These are phyloP conservation scores for Mylabris phalerata DNA, from an alignment of 1,140 invertebrate genomes.

Conservation along the genomic window DNA sequence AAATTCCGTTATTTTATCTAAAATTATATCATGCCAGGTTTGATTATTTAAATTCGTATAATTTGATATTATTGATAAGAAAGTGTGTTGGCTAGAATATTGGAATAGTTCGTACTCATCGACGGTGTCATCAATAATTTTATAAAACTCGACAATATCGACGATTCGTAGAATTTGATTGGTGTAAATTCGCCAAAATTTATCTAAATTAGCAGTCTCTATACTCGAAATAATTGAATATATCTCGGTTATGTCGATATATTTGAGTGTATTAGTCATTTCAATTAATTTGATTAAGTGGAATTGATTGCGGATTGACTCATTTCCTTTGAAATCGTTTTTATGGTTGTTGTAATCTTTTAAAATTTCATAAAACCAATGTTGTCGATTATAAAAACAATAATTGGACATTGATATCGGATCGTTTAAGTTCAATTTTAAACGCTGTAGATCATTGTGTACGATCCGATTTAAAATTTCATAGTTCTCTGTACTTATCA, in stretches of 20 bases:
- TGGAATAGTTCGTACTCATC: slow-evolving; percentile 19
- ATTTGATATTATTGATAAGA: slow-evolving; percentile 21
- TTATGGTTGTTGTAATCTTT: slow-evolving; percentile 12
- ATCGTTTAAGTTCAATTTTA: slow-evolving; percentile 24
- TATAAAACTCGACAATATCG: slow-evolving; percentile 23
- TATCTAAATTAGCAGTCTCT: slow-evolving; percentile 9
- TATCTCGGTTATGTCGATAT: slow-evolving; percentile 17
- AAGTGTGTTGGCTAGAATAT: slow-evolving; percentile 13
- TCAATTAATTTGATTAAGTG: slow-evolving; percentile 29
- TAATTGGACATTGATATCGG: slow-evolving; percentile 30
- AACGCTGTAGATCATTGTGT: slow-evolving; percentile 23
- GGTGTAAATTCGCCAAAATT: slow-evolving; percentile 26
- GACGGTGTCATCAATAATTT: slow-evolving; percentile 3
- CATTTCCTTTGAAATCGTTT: slow-evolving; percentile 8
- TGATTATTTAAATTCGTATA: slow-evolving; percentile 18
- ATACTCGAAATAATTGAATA: slow-evolving; percentile 13
- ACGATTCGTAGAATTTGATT: slow-evolving; percentile 24
- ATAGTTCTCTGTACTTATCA: slow-evolving; percentile 27
- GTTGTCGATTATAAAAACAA: slow-evolving; percentile 31
- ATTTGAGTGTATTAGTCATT: slow-evolving; percentile 17
- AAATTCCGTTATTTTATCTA: slow-evolving; percentile 9
- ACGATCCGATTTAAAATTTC: slow-evolving; percentile 28
- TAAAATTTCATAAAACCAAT: slow-evolving; percentile 35
- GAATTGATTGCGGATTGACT: slow-evolving; percentile 24
- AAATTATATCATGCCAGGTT: slow-evolving; percentile 10